A percentile compares a stretch with the other conserved stretches of the same genome.
Conservation (phyloP, 2,113 vertebrate species). For the Pyrgilauda ruficollis region DNA sequence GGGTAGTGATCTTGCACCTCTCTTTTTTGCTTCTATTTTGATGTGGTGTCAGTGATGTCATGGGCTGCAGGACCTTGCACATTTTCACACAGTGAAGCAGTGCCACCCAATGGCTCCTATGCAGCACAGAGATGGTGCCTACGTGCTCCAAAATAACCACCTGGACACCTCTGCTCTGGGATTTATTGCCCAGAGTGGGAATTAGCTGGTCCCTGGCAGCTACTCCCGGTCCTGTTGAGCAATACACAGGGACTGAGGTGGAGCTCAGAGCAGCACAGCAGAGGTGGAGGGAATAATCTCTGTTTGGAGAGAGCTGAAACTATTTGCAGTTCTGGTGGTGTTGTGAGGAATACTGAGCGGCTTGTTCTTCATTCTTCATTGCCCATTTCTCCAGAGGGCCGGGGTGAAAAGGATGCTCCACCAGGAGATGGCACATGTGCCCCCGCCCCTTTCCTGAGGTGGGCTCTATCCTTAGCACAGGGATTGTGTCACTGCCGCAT, state of each 20-base stretch:
- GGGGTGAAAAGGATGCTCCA: neutral
- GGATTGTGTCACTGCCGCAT: accelerated
- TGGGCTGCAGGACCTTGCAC: neutral
- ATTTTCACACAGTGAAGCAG: neutral
- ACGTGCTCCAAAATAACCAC: neutral
- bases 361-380: neutral
- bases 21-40: neutral
- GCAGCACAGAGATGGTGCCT: neutral
- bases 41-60: neutral
- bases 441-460: neutral
- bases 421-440: neutral
- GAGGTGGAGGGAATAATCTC: neutral
- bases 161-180: neutral
- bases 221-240: neutral
- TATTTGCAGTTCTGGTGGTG: neutral
- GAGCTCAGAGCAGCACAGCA: neutral
- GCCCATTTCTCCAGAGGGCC: neutral
- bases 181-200: neutral
- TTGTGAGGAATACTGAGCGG: neutral
- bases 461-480: neutral
- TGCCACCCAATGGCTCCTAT: conserved; percentile 59
- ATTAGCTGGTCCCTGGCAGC: neutral
- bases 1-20: neutral
- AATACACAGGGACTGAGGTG: neutral
- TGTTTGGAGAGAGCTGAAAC: neutral